Evolutionary conservation across 2,888 invertebrate species (phyloP), one percentile per base, ranked within the genome.

Genomic region (Heteropelma amictum): DNA sequence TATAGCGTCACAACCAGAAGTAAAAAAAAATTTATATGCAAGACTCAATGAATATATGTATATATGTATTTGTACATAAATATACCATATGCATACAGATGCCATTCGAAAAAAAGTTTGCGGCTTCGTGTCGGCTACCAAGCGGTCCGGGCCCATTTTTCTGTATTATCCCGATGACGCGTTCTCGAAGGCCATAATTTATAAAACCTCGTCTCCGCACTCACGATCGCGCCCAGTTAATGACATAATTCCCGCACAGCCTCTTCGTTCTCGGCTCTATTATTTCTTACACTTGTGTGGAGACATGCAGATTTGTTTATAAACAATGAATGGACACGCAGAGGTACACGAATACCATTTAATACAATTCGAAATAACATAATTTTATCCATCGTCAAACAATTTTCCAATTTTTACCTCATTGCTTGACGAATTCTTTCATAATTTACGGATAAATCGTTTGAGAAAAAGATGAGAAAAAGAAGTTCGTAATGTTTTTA

Each of bases 81-180:
- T 26, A 33, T 61, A 47, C 28, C 10, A 45, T 40, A 12, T 47
- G 14, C 14, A 33, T 12, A 47, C 23, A 33, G 33, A 47, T 33
- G 33, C 47, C 38, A 54, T 58, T 49, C 19, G 28, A 30, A 47
- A 60, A 51, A 35, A 54, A 71, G 64, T 64, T 70, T 65, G 61
- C 47, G 51, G 54, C 45, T 53, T 58, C 72, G 61, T 72, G 76
- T 60, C 68, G 69, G 81, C 83, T 84, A 82, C 82, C 79, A 80
- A 81, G 81, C 73, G 72, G 79, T 79, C 73, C 61, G 56, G 79
- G 81, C 80, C 84, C 84, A 85, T 86, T 86, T 86, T 85, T 86
- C 83, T 82, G 82, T 82, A 85, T 84, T 85, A 86, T 85, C 82
- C 83, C 85, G 83, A 84, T 84, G 83, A 84, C 81, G 81, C 81